A percentile compares a stretch with the other conserved stretches of the same genome.
phyloP scores from a whole-genome alignment of 2,113 vertebrate species.

The Rissa tridactyla region DNA sequence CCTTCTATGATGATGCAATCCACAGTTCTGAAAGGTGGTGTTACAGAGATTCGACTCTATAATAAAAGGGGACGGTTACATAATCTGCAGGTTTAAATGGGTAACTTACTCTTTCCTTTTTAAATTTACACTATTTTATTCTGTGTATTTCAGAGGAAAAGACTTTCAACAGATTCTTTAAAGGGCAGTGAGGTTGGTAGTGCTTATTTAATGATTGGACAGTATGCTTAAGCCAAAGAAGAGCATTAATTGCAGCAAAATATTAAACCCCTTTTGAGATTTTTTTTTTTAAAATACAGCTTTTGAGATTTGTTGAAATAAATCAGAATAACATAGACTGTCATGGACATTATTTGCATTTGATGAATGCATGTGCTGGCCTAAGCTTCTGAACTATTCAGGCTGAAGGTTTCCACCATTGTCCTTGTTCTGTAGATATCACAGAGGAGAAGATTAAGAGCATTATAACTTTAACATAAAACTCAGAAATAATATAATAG shows the following conservation, averaged over 20 bases:
- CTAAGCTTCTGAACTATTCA: conserved; percentile 63
- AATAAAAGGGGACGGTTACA: not conserved
- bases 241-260: conserved; percentile 60
- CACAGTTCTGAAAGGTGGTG: not conserved
- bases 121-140: not conserved
- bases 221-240: conserved; percentile 40
- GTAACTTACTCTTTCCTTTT: not conserved
- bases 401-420: conserved; percentile 45
- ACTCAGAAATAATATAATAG: conserved; percentile 51
- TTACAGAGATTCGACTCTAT: not conserved
- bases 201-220: conserved; percentile 54
- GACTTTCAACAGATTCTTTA: conserved; percentile 31
- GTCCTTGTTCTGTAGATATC: conserved; percentile 62
- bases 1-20: not conserved
- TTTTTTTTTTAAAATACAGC: conserved; percentile 27
- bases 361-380: conserved; percentile 20
- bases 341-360: conserved; percentile 26
- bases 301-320: conserved; percentile 61
- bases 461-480: conserved; percentile 62
- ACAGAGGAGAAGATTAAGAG: conserved; percentile 63
- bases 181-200: conserved; percentile 42
- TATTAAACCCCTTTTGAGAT: conserved; percentile 60
- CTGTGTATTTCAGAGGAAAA: not conserved
- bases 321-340: conserved; percentile 55
- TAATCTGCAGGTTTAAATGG: conserved; percentile 16